phyloP scores from a whole-genome alignment of 2,113 vertebrate genomes.

The Otus sunia region DNA sequence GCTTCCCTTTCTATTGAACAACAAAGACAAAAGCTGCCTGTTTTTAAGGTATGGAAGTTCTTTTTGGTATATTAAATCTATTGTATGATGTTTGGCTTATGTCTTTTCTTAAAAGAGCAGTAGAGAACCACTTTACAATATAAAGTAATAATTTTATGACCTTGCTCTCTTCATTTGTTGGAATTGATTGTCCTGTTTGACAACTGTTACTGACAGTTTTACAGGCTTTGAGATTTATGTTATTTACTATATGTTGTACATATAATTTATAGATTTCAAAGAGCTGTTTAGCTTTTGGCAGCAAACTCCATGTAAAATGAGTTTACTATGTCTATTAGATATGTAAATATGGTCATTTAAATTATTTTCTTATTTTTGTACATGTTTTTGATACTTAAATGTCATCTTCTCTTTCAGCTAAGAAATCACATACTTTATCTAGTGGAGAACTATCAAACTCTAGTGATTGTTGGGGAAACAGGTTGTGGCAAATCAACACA shows the following conservation, averaged over 20 bases:
- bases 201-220: background rate
- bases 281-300: background rate
- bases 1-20: conserved; percentile 94
- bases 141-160: background rate
- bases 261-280: background rate
- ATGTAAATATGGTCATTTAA: background rate
- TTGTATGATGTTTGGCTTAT: background rate
- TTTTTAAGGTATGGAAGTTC: conserved; percentile 87
- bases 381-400: background rate
- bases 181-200: background rate
- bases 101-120: background rate
- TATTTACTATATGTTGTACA: background rate
- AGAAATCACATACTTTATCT: conserved; percentile 97
- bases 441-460: conserved; percentile 93
- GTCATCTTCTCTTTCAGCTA: conserved; percentile 79
- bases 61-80: background rate
- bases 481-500: conserved; percentile 97
- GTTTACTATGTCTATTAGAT: background rate
- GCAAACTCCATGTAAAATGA: background rate
- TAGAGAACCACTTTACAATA: background rate
- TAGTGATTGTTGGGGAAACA: conserved; percentile 96
- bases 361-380: background rate
- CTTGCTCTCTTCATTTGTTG: background rate
- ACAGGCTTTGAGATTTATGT: background rate
- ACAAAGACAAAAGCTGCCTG: conserved; percentile 94